A percentile compares a stretch with the other conserved stretches of the same genome.
Evolutionary conservation across 1,140 invertebrate genomes (phyloP).

Genomic region (Drosophila pectinifera): DNA sequence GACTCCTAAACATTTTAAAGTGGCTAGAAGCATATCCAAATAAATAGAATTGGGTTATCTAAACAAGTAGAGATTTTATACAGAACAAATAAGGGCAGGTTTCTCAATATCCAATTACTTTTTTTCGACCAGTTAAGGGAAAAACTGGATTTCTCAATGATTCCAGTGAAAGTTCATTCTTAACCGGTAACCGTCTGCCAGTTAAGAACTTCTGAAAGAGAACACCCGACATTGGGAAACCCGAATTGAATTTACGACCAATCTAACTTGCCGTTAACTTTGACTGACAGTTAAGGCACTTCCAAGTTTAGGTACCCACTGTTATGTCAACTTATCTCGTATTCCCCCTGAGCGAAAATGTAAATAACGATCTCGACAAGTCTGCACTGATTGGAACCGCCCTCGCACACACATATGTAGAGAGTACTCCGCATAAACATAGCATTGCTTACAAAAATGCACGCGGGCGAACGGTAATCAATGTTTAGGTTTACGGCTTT

Average conservation of each 20-base stretch:
- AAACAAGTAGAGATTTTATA: neutral
- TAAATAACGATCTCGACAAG: neutral
- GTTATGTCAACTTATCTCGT: neutral
- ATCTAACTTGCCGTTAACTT: neutral
- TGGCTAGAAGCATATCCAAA: neutral
- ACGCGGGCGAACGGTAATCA: constrained; percentile 75
- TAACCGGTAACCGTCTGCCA: neutral
- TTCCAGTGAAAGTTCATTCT: neutral
- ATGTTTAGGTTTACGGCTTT: constrained; percentile 67
- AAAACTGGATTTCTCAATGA: neutral
- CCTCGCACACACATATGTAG: constrained; percentile 30
- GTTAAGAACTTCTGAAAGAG: no score
- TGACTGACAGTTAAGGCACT: neutral
- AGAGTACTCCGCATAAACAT: constrained; percentile 9
- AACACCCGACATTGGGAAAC: neutral
- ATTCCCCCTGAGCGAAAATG: neutral
- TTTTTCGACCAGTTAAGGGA: neutral
- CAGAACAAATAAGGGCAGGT: neutral
- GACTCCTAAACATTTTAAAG: neutral
- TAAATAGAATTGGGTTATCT: no score
- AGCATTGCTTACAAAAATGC: constrained; percentile 41
- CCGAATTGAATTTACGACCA: neutral
- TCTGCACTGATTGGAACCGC: constrained; percentile 19
- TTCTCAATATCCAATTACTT: neutral
- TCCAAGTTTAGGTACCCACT: neutral